A percentile compares a stretch with the other conserved stretches of the same genome.
Evolutionary conservation across 2,113 vertebrate species (phyloP).

Genomic region (Oplegnathus fasciatus): DNA sequence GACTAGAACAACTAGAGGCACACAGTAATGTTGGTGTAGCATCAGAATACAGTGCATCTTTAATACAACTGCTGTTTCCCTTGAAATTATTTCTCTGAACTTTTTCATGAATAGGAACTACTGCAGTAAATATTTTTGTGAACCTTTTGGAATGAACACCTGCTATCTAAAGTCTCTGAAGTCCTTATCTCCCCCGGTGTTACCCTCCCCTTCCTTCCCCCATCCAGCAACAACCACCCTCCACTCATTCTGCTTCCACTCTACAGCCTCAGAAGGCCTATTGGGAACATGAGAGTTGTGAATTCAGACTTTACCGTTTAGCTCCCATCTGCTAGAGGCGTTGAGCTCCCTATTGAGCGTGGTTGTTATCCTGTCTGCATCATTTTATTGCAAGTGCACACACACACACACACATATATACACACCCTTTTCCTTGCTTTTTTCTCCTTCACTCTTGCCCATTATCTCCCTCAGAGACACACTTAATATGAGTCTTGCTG

Average conservation of each 20-base stretch:
- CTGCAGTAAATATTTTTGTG: slow-evolving; percentile 49
- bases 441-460: background rate
- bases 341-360: slow-evolving; percentile 83
- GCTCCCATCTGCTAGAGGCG: slow-evolving; percentile 93
- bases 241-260: slow-evolving; percentile 85
- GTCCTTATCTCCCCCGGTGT: slow-evolving; percentile 58
- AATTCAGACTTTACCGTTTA: slow-evolving; percentile 90
- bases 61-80: slow-evolving; percentile 13
- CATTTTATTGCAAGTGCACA: slow-evolving; percentile 40
- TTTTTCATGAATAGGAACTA: slow-evolving; percentile 45
- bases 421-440: background rate
- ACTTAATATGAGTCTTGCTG: slow-evolving; percentile 35
- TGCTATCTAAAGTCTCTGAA: slow-evolving; percentile 63
- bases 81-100: slow-evolving; percentile 30
- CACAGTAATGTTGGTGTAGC: background rate
- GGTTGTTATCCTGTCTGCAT: slow-evolving; percentile 65
- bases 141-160: slow-evolving; percentile 60
- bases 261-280: slow-evolving; percentile 85
- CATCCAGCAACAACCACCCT: slow-evolving; percentile 65
- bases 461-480: slow-evolving; percentile 23
- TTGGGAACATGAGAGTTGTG: slow-evolving; percentile 90
- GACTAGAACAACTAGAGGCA: background rate
- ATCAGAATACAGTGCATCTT: background rate
- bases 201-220: slow-evolving; percentile 58
- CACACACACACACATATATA: slow-evolving; percentile 10